phyloP scores from a whole-genome alignment of 2,888 invertebrate genomes.

The Drosophila algonquin region DNA sequence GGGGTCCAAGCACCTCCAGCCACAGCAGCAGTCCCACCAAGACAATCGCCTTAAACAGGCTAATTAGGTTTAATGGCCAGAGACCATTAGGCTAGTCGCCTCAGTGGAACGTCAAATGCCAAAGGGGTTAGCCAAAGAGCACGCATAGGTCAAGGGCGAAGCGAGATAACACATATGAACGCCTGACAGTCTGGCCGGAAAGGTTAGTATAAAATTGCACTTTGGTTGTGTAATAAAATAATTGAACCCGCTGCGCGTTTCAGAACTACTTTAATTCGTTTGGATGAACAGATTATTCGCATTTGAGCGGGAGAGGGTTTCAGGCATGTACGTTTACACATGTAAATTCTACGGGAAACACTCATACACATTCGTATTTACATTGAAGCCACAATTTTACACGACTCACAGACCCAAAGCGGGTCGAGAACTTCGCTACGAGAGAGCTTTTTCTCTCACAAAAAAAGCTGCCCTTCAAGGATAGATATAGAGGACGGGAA shows the following conservation, averaged over 20 bases:
- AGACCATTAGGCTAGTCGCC: slow-evolving; percentile 33
- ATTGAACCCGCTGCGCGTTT: neutral
- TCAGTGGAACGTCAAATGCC: slow-evolving; percentile 26
- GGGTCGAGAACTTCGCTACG: neutral
- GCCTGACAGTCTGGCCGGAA: neutral
- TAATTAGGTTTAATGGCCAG: slow-evolving; percentile 63
- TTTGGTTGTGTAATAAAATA: slow-evolving; percentile 1
- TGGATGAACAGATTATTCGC: neutral
- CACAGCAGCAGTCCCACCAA: slow-evolving; percentile 2
- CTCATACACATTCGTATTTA: neutral
- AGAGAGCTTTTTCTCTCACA: neutral
- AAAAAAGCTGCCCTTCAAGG: neutral
- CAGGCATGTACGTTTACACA: neutral
- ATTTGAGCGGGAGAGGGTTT: neutral
- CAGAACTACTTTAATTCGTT: neutral
- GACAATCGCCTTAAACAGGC: slow-evolving; percentile 59
- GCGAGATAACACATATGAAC: slow-evolving; percentile 3
- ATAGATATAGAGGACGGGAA: neutral
- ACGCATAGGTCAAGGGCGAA: slow-evolving; percentile 32
- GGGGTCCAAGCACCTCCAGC: slow-evolving; percentile 16
- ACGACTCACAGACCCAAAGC: neutral
- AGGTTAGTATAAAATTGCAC: slow-evolving; percentile 4
- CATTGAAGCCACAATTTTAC: neutral
- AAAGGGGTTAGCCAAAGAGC: slow-evolving; percentile 41
- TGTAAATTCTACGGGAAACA: neutral